A percentile compares a stretch with the other conserved stretches of the same genome.
phyloP scores from a whole-genome alignment of 92 coral and sea anemone species.

The Metridium senile region DNA sequence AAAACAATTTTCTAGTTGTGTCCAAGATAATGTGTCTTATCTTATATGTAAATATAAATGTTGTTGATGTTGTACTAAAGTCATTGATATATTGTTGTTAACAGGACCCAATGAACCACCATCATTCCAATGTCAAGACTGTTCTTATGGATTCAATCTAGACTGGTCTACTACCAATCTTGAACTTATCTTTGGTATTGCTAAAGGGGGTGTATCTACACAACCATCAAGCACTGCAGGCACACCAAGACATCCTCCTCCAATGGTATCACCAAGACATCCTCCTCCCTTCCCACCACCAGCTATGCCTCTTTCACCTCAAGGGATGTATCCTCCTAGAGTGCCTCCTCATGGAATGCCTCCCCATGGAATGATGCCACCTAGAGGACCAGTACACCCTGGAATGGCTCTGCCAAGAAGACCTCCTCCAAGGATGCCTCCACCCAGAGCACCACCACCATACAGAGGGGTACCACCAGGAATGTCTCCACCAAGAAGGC shows the following conservation, averaged over 20 bases:
- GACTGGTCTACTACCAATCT: slow-evolving; percentile 96
- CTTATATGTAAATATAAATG: too few relatives aligned
- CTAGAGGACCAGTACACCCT: slow-evolving; percentile 23
- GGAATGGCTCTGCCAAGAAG: slow-evolving; percentile 12
- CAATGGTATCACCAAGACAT: slow-evolving; percentile 22
- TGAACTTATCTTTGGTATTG: slow-evolving; percentile 78
- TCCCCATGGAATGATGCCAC: slow-evolving; percentile 38
- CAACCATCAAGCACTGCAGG: not conserved
- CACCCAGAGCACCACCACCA: slow-evolving; percentile 25
- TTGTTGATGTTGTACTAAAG: too few relatives aligned
- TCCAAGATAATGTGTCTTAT: too few relatives aligned
- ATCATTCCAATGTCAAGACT: slow-evolving; percentile 90
- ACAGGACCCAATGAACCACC: slow-evolving; percentile 93
- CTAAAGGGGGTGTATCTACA: slow-evolving; percentile 23
- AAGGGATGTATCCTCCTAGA: slow-evolving; percentile 46
- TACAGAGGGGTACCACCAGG: slow-evolving; percentile 31
- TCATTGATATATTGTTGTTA: too few relatives aligned
- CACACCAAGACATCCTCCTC: slow-evolving; percentile 26
- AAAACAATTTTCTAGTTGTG: too few relatives aligned
- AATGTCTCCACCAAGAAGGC: slow-evolving; percentile 24
- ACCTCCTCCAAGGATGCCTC: slow-evolving; percentile 25
- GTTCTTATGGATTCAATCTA: slow-evolving; percentile 95
- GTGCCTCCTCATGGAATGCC: slow-evolving; percentile 36
- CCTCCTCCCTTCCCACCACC: slow-evolving; percentile 51
- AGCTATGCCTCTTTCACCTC: slow-evolving; percentile 16